A percentile compares a stretch with the other conserved stretches of the same genome.
Conservation (phyloP, 2,797 vertebrate genomes). For the Furcifer pardalis region DNA sequence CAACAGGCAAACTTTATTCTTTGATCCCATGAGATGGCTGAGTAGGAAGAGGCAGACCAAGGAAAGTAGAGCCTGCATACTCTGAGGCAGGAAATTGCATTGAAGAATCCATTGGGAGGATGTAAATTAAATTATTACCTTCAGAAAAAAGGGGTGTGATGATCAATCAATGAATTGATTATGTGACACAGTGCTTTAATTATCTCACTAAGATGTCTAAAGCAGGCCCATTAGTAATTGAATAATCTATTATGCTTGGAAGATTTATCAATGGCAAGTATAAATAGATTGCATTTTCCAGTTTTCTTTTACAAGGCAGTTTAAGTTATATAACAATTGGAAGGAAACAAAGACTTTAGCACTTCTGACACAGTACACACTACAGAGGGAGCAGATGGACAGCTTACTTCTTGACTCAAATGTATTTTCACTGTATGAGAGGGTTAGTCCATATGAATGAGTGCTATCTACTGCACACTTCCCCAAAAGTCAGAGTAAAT, state of each 20-base stretch:
- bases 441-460: not conserved
- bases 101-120: slow-evolving; percentile 33
- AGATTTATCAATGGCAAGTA: slow-evolving; percentile 53
- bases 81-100: slow-evolving; percentile 34
- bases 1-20: slow-evolving; percentile 28
- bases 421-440: not conserved
- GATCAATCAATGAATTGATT: slow-evolving; percentile 67
- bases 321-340: slow-evolving; percentile 31
- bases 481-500: not conserved
- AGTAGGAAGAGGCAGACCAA: not conserved
- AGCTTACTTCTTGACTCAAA: not conserved
- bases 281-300: slow-evolving; percentile 41
- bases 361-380: slow-evolving; percentile 33
- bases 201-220: slow-evolving; percentile 58
- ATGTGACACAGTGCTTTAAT: slow-evolving; percentile 53
- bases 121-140: slow-evolving; percentile 51
- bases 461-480: not conserved
- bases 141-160: slow-evolving; percentile 50
- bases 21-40: not conserved
- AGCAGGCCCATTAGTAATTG: slow-evolving; percentile 61
- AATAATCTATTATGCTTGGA: slow-evolving; percentile 56
- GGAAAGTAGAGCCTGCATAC: not conserved
- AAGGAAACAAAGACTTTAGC: slow-evolving; percentile 16
- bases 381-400: not conserved
- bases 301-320: slow-evolving; percentile 34